These are phyloP conservation scores for Cheilosia grossa DNA, from an alignment of 2,888 invertebrate species.

Conservation along the genomic window DNA sequence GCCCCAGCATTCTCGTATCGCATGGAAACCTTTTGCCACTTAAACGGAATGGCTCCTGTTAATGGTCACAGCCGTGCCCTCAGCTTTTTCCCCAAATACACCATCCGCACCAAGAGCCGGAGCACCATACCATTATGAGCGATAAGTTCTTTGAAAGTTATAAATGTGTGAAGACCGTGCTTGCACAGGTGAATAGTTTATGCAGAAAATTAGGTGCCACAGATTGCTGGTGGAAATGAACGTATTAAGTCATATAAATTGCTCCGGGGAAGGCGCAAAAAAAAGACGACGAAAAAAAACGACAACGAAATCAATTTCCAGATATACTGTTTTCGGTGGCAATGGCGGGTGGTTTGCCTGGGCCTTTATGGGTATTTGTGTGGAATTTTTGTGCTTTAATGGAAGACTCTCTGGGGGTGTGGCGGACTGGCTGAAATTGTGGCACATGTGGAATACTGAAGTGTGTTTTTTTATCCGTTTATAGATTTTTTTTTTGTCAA, in stretches of 20 bases:
- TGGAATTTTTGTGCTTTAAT: slow-evolving; percentile 18
- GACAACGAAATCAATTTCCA: slow-evolving; percentile 59
- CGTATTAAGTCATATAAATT: slow-evolving; percentile 72
- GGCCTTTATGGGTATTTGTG: slow-evolving; percentile 32
- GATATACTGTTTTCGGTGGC: slow-evolving; percentile 23
- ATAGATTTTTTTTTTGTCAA: not conserved
- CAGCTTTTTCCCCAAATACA: not conserved
- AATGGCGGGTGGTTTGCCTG: not conserved
- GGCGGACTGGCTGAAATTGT: slow-evolving; percentile 4
- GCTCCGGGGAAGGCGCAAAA: slow-evolving; percentile 13
- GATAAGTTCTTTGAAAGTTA: slow-evolving; percentile 61
- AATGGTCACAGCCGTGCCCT: slow-evolving; percentile 27
- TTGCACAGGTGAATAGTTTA: slow-evolving; percentile 69
- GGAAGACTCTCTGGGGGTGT: slow-evolving; percentile 34
- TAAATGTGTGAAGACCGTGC: slow-evolving; percentile 70
- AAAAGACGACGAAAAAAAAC: slow-evolving; percentile 1
- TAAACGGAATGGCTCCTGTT: slow-evolving; percentile 53
- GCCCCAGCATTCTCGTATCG: slow-evolving; percentile 1
- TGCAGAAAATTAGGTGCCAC: slow-evolving; percentile 71
- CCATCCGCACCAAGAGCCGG: not conserved
- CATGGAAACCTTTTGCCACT: slow-evolving; percentile 25
- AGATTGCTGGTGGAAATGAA: slow-evolving; percentile 65
- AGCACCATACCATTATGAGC: slow-evolving; percentile 35
- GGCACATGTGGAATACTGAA: slow-evolving; percentile 69
- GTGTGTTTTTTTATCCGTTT: slow-evolving; percentile 16